Base-by-base conservation (phyloP, 2,113 vertebrate genomes). In the Phaetusa simplex region DNA sequence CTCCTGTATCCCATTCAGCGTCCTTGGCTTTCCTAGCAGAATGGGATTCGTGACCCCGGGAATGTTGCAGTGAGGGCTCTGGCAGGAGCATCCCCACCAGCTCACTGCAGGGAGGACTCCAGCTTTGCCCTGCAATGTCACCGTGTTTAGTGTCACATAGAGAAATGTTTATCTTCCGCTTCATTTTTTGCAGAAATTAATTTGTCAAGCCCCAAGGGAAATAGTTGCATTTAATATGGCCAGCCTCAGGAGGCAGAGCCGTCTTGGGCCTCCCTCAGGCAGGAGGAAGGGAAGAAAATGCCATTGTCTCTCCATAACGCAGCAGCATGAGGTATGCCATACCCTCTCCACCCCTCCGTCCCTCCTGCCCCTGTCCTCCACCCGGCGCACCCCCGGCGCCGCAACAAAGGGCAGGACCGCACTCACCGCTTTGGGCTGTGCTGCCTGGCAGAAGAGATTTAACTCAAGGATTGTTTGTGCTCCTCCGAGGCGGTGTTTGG, bases 351-450 rank as follows among this genome's bases (percentile, higher is more conserved):
- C 15, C 50, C 58, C 23, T 59, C 24, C 2, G 20, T 45, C 34
- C 32, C 27, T 69, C 13, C 32, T 62, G 36, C 26, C 30, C n/a
- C 8, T 61, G 32, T 32, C 36, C 23, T 20, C 53, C 66, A 36
- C 21, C 29, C 8, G 65, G 29, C 13, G 15, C 29, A 13, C 8
- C 42, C 49, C 43, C 3, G 50, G n/a, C 6, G 26, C 34, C 3
- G 0, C 38, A 10, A 22, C 2, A 1, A 30, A 52, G 21, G 20
- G 38, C 56, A 65, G 29, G 23, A 27, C 38, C 18, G 4, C 30
- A 40, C 55, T 43, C 9, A 0, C 22, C 21, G 34, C 38, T 36
- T 38, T 52, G 2, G 4, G 34, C 49, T 18, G 17, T 26, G 14
- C 43, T 82, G 69, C 76, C 69, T 32, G 27, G 42, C 11, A 49